Evolutionary conservation across 2,888 invertebrate genomes (phyloP).

Genomic region (Scrobipalpa costella): DNA sequence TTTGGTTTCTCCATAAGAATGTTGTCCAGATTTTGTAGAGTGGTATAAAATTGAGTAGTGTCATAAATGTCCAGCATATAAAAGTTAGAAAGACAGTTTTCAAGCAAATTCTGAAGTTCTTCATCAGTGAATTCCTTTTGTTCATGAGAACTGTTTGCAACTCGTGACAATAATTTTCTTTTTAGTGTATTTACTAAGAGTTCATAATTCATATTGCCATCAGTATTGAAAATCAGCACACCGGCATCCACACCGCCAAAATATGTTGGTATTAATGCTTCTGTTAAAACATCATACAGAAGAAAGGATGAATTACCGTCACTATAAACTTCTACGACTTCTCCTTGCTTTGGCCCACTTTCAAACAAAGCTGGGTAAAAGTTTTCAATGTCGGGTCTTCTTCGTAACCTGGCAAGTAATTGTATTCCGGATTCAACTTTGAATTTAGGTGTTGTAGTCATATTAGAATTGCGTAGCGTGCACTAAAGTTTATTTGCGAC

Average conservation of each 20-base stretch:
- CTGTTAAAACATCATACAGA: slow-evolving; percentile 60
- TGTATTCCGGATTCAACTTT: slow-evolving; percentile 82
- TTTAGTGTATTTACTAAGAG: slow-evolving; percentile 44
- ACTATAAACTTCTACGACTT: slow-evolving; percentile 64
- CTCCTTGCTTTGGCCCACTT: slow-evolving; percentile 52
- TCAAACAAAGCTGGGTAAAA: slow-evolving; percentile 75
- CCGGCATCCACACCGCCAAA: slow-evolving; percentile 53
- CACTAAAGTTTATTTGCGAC: no score
- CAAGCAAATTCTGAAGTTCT: slow-evolving; percentile 39
- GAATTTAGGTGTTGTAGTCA: slow-evolving; percentile 42
- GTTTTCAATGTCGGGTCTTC: slow-evolving; percentile 61
- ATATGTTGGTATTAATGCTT: slow-evolving; percentile 52
- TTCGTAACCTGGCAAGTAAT: slow-evolving; percentile 74
- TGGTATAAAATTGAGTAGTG: slow-evolving; percentile 63
- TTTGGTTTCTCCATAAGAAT: slow-evolving; percentile 59
- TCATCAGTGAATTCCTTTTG: slow-evolving; percentile 20
- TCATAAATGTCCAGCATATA: slow-evolving; percentile 65
- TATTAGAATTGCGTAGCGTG: slow-evolving; percentile 16
- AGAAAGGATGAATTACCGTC: slow-evolving; percentile 48
- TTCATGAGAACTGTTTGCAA: slow-evolving; percentile 7
- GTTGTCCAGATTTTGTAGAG: slow-evolving; percentile 68
- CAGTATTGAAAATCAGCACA: slow-evolving; percentile 66
- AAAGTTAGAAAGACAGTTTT: slow-evolving; percentile 50
- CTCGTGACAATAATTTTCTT: slow-evolving; percentile 38
- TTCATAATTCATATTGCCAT: slow-evolving; percentile 62